Evolutionary conservation across 2,888 invertebrate genomes (phyloP).

Genomic region (Drosophila pseudotalamancana): DNA sequence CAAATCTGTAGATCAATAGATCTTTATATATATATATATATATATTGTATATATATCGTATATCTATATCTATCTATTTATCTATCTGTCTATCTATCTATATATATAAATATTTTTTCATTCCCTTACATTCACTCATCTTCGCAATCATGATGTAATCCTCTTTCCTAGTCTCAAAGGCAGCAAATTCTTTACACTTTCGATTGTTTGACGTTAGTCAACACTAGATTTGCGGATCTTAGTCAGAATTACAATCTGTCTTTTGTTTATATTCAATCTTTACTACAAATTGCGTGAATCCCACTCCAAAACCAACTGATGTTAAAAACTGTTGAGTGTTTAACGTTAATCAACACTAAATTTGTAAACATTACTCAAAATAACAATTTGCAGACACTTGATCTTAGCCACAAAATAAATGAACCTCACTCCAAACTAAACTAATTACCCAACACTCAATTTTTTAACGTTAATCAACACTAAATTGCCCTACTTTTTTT

Average conservation of each 20-base stretch:
- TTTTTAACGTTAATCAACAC: background rate
- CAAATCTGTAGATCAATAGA: background rate
- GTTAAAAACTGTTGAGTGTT: background rate
- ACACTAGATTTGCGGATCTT: background rate
- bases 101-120: no score
- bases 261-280: no score
- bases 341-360: slow-evolving; percentile 5
- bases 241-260: slow-evolving; percentile 3
- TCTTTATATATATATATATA: background rate
- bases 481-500: no score
- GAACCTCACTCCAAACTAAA: no score
- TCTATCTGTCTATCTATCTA: background rate
- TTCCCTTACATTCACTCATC: no score
- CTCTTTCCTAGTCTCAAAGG: no score
- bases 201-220: background rate
- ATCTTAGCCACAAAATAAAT: no score
- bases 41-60: background rate
- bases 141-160: no score
- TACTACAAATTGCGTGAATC: no score
- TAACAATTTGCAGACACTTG: slow-evolving; percentile 23
- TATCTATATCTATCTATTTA: background rate
- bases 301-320: background rate
- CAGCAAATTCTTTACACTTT: background rate
- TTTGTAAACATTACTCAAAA: no score
- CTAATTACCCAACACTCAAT: background rate